phyloP scores from a whole-genome alignment of 2,888 invertebrate genomes.

The Galerucella pusilla region DNA sequence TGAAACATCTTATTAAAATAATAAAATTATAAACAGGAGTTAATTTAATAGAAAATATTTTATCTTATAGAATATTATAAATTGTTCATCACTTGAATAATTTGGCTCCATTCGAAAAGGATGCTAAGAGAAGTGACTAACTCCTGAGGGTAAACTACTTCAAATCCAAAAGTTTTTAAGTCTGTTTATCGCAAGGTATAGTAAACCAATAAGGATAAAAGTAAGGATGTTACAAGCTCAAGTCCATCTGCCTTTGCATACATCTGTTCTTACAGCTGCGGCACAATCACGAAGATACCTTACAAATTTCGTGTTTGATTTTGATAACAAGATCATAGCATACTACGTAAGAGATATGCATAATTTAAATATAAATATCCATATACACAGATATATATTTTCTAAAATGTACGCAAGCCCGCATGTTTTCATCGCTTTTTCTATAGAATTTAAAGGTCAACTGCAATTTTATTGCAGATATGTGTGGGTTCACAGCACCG shows the following conservation, averaged over 20 bases:
- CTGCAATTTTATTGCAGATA: slow-evolving; percentile 34
- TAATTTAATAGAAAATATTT: no score
- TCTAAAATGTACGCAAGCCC: slow-evolving; percentile 36
- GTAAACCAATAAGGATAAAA: slow-evolving; percentile 46
- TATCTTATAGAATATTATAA: no score
- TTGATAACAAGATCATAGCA: slow-evolving; percentile 53
- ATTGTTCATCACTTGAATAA: not conserved
- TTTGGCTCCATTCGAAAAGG: not conserved
- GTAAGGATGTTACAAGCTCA: slow-evolving; percentile 46
- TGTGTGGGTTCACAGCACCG: slow-evolving; percentile 18
- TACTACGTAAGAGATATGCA: slow-evolving; percentile 26
- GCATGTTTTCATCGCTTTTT: slow-evolving; percentile 36
- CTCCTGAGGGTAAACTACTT: slow-evolving; percentile 14
- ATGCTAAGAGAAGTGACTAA: not conserved
- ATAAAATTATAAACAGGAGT: no score
- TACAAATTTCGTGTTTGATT: slow-evolving; percentile 56
- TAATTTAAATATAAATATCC: slow-evolving; percentile 40
- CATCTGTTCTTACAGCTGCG: slow-evolving; percentile 61
- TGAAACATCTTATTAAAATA: no score
- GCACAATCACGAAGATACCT: slow-evolving; percentile 59
- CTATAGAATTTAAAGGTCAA: slow-evolving; percentile 35
- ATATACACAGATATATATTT: slow-evolving; percentile 34
- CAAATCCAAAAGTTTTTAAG: slow-evolving; percentile 43
- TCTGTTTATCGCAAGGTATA: slow-evolving; percentile 40
- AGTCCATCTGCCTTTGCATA: slow-evolving; percentile 57